Evolutionary conservation across 2,888 invertebrate genomes (phyloP), one percentile per base, ranked within the genome.

Genomic region (Chrysotoxum bicinctum): DNA sequence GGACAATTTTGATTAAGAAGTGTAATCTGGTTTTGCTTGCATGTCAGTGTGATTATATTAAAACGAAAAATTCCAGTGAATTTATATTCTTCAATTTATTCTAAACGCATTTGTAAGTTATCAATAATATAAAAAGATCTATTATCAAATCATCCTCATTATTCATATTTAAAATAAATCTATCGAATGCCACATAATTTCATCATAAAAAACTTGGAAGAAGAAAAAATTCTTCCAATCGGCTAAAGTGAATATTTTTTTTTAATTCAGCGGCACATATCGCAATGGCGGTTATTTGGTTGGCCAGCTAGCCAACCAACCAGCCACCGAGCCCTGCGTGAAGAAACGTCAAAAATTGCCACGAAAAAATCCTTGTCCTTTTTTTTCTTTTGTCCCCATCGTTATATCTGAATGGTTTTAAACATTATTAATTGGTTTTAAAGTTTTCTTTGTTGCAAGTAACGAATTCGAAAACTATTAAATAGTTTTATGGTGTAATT

Each of bases 1-100:
- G 80, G 80, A 60, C 84, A 84, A 84, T 84, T 84, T 84, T 84
- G 79, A 84, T 84, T 79, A 80, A 84, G 84, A 80, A 84, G 84
- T 84, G 80, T 84, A 80, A 80, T 84, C 84, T 84, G 75, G 84
- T 79, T 84, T 50, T 76, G 68, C 75, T 72, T 84, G 84, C 84
- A 80, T 84, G 75, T 76, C 80, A 80, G 75, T 80, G 84, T 43
- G 84, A 84, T 84, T 84, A 72, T 76, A 80, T 68, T 79, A 66
- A 79, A 64, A 45, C 32, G 45, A 45, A 45, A 62, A 84, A 80
- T 76, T 84, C 80, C 60, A 84, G 84, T 84, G 66, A 84, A 84
- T 45, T 79, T 23, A 21, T 32, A 52, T 80, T 84, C 84, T 70
- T 75, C 75, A 54, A 80, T 54, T 80, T 75, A 62, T 43, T 43